A percentile compares a stretch with the other conserved stretches of the same genome.
Evolutionary conservation across 1,140 invertebrate species (phyloP).

Genomic region (Anoplolepis gracilipes): DNA sequence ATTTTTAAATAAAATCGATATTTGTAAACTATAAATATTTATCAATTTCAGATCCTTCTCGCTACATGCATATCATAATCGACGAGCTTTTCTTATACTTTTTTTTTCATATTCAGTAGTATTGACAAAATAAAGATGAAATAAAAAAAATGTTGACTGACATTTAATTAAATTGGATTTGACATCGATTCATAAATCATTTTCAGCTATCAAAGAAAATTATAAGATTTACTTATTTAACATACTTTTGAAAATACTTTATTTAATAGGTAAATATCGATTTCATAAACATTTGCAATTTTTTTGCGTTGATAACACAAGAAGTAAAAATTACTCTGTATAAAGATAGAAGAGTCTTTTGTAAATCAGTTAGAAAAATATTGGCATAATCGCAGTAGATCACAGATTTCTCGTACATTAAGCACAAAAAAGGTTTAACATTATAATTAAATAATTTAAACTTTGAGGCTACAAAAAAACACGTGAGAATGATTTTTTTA

Average conservation of each 20-base stretch:
- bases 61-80: neutral
- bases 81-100: neutral
- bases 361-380: neutral
- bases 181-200: neutral
- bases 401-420: neutral
- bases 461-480: neutral
- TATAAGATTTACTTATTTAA: neutral
- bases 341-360: neutral
- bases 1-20: neutral
- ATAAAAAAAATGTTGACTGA: neutral
- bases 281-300: too few species aligned
- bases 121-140: neutral
- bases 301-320: too few species aligned
- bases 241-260: neutral
- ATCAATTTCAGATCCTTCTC: neutral
- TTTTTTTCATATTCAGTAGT: neutral
- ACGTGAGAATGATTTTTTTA: too few species aligned
- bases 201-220: neutral
- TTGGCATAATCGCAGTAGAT: neutral
- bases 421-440: neutral
- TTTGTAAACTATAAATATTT: neutral
- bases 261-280: neutral
- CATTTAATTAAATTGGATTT: neutral
- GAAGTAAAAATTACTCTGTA: neutral
- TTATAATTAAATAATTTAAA: neutral